Base-by-base conservation (phyloP, 2,113 vertebrate genomes). In the Pelusios castaneus region DNA sequence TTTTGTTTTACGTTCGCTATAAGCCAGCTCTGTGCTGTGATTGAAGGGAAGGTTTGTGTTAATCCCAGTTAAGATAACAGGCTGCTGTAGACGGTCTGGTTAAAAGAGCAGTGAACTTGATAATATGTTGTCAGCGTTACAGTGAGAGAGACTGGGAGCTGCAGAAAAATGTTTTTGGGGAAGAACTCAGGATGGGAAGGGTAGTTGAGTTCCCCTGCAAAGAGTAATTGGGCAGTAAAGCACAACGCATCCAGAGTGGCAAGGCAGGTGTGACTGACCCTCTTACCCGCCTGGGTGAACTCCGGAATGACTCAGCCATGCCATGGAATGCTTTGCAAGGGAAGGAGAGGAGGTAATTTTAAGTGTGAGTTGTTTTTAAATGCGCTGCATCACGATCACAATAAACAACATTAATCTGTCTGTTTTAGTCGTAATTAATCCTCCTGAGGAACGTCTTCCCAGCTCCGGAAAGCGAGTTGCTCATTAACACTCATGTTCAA, bases 361-460 rank as follows among this genome's bases (percentile, higher is more conserved):
- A 70, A 82, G 25, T 0, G 1, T 25, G 0, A 0, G 25, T 7
- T 82, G n/a, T 87, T 58, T 87, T 73, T 16, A 43, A 67, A 82
- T 10, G 25, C 14, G 12, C 1, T 45, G 3, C 38, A 1, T 3
- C 5, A 12, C 38, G 3, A 14, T 34, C 3, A n/a, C 75, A 16
- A 29, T 55, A 91, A 94, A 89, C 86, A 93, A 21, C 63, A 81
- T 83, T 56, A 80, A 86, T 79, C 84, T 76, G 86, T 75, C 84
- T 85, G 79, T 11, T 34, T 75, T 58, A 73, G 38, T 10, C 0
- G 0, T 89, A 89, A 94, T 94, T 82, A 93, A 91, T 75, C 78
- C 96, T 79, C 63, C 1, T 0, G 21, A 80, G 84, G 60, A 22
- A 22, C 19, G 1, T 34, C 19, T 56, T 82, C 86, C 82, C 78